Conservation (phyloP, 2,113 vertebrate genomes). For the Thamnophis sirtalis region DNA sequence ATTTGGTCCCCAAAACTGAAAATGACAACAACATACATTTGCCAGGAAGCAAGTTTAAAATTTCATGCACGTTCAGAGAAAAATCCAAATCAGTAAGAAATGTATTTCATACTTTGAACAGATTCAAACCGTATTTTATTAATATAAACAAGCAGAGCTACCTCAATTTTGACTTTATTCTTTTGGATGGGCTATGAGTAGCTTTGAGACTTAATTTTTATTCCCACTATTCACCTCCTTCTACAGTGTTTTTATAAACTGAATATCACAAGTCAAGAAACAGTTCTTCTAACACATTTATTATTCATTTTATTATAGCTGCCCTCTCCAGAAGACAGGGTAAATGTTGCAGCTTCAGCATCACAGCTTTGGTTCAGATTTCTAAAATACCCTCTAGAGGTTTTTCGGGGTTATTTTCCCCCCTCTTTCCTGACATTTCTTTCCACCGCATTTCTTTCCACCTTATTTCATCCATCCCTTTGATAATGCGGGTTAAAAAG, state of each 20-base stretch:
- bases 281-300: background rate
- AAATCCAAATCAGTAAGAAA: background rate
- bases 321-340: background rate
- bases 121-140: background rate
- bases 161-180: background rate
- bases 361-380: background rate
- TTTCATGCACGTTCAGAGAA: background rate
- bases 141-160: background rate
- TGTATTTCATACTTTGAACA: background rate
- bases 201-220: background rate
- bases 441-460: accelerated
- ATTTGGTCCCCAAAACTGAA: background rate
- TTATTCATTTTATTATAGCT: background rate
- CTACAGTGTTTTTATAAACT: background rate
- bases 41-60: slow-evolving; percentile 25
- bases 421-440: background rate
- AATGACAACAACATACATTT: background rate
- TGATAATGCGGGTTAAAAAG: accelerated
- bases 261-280: background rate
- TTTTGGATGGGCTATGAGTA: background rate
- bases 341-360: slow-evolving; percentile 27
- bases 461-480: background rate
- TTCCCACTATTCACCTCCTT: accelerated
- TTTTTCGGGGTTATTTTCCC: background rate
- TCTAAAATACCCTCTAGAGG: background rate